phyloP scores from a whole-genome alignment of 2,797 vertebrate genomes.

The Morus bassanus region DNA sequence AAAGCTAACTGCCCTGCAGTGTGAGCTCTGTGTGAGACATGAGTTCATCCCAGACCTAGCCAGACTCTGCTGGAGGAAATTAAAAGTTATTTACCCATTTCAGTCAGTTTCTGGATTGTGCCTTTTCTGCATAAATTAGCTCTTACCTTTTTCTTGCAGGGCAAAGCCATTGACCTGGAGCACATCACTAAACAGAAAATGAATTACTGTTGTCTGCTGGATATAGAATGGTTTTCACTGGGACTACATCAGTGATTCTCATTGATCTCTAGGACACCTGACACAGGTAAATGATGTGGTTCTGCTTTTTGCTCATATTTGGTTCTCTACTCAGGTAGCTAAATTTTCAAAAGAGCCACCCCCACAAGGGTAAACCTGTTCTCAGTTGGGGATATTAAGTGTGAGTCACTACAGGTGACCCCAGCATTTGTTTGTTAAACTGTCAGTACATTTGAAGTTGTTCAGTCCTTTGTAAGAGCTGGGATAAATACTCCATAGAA shows the following conservation, averaged over 20 bases:
- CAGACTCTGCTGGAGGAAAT: not conserved
- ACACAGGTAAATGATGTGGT: not conserved
- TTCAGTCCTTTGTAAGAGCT: not conserved
- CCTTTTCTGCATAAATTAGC: not conserved
- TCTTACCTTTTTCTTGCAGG: not conserved
- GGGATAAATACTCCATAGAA: not conserved
- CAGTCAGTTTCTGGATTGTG: not conserved
- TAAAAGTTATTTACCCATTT: not conserved
- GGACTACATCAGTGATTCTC: not conserved
- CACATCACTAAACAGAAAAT: not conserved
- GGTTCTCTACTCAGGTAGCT: not conserved
- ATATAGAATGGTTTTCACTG: not conserved
- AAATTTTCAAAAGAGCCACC: not conserved
- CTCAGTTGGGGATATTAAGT: not conserved
- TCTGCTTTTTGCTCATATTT: not conserved
- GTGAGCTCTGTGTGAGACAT: fast-evolving
- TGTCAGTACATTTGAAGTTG: not conserved
- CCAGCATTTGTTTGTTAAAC: not conserved
- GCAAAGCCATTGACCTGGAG: not conserved
- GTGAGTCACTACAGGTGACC: not conserved
- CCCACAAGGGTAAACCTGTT: not conserved
- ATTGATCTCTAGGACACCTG: not conserved
- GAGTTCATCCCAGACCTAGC: not conserved
- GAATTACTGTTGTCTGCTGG: not conserved
- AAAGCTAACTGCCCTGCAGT: not conserved